Base-by-base conservation (phyloP, 2,888 invertebrate species). In the Cryptus armator region DNA sequence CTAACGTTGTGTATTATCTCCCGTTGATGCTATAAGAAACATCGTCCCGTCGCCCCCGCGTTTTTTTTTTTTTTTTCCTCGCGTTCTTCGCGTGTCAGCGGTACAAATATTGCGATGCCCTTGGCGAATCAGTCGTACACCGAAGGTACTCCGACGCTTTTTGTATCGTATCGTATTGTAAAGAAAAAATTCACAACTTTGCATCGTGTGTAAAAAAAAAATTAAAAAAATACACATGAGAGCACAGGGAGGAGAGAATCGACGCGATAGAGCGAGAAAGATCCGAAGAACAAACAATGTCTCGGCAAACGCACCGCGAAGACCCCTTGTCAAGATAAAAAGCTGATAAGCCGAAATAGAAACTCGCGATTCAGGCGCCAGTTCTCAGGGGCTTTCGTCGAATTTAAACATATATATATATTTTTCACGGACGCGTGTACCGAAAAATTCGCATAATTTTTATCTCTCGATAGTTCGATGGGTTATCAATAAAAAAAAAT, bases 271-370 rank as follows among this genome's bases (percentile, higher is more conserved):
- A 14, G 29, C 32, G 62, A 62, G 32, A 62, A 29, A 6, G 14
- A 70, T 75, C 37, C 53, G 79, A 79, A 67, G 44, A 46, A 12
- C 46, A 64, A 53, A 53, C 29, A 75, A 62, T 62, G 6, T 32
- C 62, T 29, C 32, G 62, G 19, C 62, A 62, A 71, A 83, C 78
- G 78, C 62, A 81, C 44, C 5, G 43, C 19, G 71, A 76, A 71
- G n/a, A 44, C 62, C 10, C 19, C 37, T 43, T 51, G 48, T 37
- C 19, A 64, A 12, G 29, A 6, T 56, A 62, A 62, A 29, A 29
- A 29, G 29, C 62, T 62, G 62, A 62, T 62, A 62, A 62, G 62
- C 62, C n/a, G n/a, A 14, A 62, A 14, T 62, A 32, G 32, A 14
- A 32, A 32, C 32, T 32, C 62, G 62, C 29, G 32, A 24, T 29